Conservation (phyloP, 2,888 invertebrate species). For the Limnephilus auricula region DNA sequence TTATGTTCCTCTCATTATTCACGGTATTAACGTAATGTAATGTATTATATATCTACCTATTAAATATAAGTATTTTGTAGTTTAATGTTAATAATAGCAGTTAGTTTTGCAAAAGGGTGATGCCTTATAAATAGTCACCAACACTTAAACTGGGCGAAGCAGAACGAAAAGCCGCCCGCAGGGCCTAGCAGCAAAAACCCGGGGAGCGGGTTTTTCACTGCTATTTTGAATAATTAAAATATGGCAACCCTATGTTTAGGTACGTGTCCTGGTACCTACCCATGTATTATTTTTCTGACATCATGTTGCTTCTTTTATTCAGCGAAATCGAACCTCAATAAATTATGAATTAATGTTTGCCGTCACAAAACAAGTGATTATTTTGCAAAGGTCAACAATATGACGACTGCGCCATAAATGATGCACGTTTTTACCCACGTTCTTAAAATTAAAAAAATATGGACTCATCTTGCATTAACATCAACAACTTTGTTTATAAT, state of each 20-base stretch:
- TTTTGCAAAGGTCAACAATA: constrained; percentile 3
- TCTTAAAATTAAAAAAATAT: neutral
- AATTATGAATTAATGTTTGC: neutral
- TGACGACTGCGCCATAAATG: neutral
- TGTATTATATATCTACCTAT: too few species aligned
- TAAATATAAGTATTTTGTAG: too few species aligned
- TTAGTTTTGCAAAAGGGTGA: too few species aligned
- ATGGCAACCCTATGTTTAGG: neutral
- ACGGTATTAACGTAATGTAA: too few species aligned
- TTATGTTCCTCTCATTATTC: too few species aligned
- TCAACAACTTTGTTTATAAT: neutral
- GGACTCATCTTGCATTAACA: neutral
- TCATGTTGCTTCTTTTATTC: neutral
- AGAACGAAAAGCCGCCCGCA: too few species aligned
- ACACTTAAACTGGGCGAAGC: too few species aligned
- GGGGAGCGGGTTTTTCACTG: too few species aligned
- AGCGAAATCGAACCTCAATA: neutral
- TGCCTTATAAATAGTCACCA: too few species aligned
- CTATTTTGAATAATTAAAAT: neutral
- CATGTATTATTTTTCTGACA: neutral
- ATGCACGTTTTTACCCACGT: neutral
- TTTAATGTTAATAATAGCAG: too few species aligned
- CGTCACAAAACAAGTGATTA: neutral
- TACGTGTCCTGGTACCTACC: neutral
- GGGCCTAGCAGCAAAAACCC: too few species aligned